Evolutionary conservation across 2,797 vertebrate species (phyloP), one percentile per base, ranked within the genome.

Genomic region (Diplodus puntazzo): DNA sequence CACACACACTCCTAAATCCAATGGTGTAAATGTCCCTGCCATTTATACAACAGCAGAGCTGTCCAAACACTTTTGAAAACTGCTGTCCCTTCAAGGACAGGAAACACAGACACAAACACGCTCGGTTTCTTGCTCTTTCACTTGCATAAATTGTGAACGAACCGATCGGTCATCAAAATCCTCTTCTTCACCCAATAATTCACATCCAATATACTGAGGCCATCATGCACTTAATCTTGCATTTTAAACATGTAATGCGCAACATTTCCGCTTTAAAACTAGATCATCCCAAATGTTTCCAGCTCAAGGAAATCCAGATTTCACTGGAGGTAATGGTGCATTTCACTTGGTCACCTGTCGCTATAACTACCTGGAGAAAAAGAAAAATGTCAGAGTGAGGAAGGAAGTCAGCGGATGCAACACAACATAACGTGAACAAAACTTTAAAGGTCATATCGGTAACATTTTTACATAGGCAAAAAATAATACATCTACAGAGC

Each of bases 31-130:
- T 87, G 83, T 77, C 77, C 84, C 73, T 69, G 80, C 69, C 79
- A 21, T 92, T 83, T 84, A 84, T 72, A 46, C 45, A 46, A 75
- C 71, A 65, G 45, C 42, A 21, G 70, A 72, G 55, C 62, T 55
- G 83, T 81, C 82, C 75, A 89, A 91, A 82, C 83, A 75, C 83
- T 86, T 82, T 48, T 73, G 13, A 85, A 85, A 86, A 72, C 74
- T 49, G 57, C 74, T 71, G 81, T 76, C 81, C 63, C 49, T 68
- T 78, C 82, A 85, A 81, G 73, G 75, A 86, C 70, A 86, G 58
- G 71, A 63, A 17, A 67, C 57, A 76, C 25, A 0, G 11, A 73
- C 62, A 57, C 48, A 66, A 61, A 77, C 43, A 70, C 69, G 34
- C 69, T 65, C 2, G 0, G n/a, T 27, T 49, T 45, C 39, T n/a